Evolutionary conservation across 2,797 vertebrate species (phyloP), one percentile per base, ranked within the genome.

Genomic region (Macropodus opercularis): DNA sequence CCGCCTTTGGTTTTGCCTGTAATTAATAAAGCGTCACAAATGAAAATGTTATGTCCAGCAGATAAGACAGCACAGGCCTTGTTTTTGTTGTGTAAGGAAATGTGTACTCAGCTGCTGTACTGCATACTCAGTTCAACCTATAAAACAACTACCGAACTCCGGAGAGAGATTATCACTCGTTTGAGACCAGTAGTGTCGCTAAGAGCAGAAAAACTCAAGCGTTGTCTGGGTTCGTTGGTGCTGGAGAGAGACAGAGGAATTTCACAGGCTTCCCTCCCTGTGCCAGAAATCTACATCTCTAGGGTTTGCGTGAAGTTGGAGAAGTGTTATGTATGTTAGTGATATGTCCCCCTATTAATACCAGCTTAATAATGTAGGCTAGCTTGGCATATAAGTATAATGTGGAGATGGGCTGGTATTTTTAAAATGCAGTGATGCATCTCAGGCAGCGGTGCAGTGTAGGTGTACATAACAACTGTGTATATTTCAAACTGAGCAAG

Each of bases 201-300:
- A 2, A 49, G 11, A n/a, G 6, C 9, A 42, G 32, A 36, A 52
- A 59, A 43, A 13, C 5, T 18, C n/a, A n/a, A n/a, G 19, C 24
- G 65, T 32, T 46, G 47, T 48, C 6, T 23, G 57, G 36, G 18
- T 13, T 36, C 14, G 18, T 21, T 63, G 39, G 54, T 21, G 12
- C 9, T 17, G 0, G 6, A 58, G 26, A 43, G 13, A 6, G 23
- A 26, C 21, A 13, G 12, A 76, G 31, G 43, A 24, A 48, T 80
- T 46, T 39, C 22, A 81, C 57, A 41, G 23, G 55, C 55, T 87
- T 87, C 78, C 86, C 74, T 84, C 54, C 57, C 29, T 21, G 8
- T 54, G 63, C 83, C 77, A 75, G 63, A 53, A 35, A 36, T 60
- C 17, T 24, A 31, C 8, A 6, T 24, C 27, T 49, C 8, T 9